Evolutionary conservation across 2,888 invertebrate species (phyloP), one percentile per base, ranked within the genome.

Genomic region (Hirtodrosophila confusa): DNA sequence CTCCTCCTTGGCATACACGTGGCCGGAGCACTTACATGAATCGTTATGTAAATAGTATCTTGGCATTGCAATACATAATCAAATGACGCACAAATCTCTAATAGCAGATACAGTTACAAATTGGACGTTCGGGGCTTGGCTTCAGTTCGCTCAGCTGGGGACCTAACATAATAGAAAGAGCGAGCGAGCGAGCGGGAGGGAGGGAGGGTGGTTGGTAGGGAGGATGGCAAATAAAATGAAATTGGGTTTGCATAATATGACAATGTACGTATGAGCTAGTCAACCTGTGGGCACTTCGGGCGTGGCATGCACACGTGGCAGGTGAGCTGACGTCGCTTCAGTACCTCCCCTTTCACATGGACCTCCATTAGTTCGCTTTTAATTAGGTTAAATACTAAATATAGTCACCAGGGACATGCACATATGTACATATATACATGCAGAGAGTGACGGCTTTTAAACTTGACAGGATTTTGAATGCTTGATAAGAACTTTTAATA

Each of bases 371-470:
- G 48, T 54, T 47, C 12, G 47, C 6, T 55, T 69, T 69, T 72
- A 75, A 75, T 75, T 75, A 69, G 75, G 57, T 60, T 63, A 53
- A 75, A 49, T 50, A 39, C 33, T 35, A 33, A 10, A 17, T 50
- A 41, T 35, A 27, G 35, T 35, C 8, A 39, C 36, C 24, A n/a
- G 55, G 17, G 17, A 17, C 17, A 17, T 17, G 17, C 17, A 17
- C 17, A 27, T 27, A 27, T 3, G 0, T 27, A 27, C 3, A 27
- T 2, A 17, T 17, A 27, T 27, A 27, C 3, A 27, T 27, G 27
- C 6, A 5, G 27, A 27, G 27, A 27, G 27, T 27, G 27, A 27
- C 3, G 3, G 27, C 27, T 27, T 27, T 27, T 1, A 27, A 6
- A 39, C n/a, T 29, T 23, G 40, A 35, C 47, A 23, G 27, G 37